These are phyloP conservation scores for Nymphalis io DNA, from an alignment of 1,140 invertebrate genomes.

Conservation along the genomic window DNA sequence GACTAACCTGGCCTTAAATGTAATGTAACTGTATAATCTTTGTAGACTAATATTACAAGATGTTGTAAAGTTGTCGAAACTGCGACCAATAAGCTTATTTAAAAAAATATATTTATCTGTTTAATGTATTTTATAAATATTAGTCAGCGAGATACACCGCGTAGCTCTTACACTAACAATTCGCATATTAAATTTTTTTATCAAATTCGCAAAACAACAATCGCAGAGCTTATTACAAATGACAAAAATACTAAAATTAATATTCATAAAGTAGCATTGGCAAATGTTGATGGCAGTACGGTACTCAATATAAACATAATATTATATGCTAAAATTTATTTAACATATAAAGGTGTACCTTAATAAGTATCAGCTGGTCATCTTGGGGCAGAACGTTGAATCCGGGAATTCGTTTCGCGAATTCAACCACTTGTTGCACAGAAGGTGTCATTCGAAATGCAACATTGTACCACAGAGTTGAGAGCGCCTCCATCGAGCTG, in stretches of 20 bases:
- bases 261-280: not conserved
- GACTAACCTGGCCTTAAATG: too few relatives aligned
- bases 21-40: too few relatives aligned
- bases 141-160: not conserved
- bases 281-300: not conserved
- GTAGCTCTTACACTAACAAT: not conserved
- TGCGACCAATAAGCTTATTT: too few relatives aligned
- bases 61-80: too few relatives aligned
- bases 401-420: conserved; percentile 94
- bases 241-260: too few relatives aligned
- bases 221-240: not conserved
- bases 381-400: conserved; percentile 94
- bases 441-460: conserved; percentile 90
- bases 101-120: too few relatives aligned
- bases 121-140: too few relatives aligned
- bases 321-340: not conserved
- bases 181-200: not conserved
- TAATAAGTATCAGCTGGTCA: conserved; percentile 96
- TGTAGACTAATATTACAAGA: too few relatives aligned
- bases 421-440: conserved; percentile 95
- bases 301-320: too few relatives aligned
- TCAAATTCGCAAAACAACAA: not conserved
- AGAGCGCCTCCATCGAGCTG: conserved; percentile 65
- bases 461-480: conserved; percentile 89
- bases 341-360: conserved; percentile 81